phyloP scores from a whole-genome alignment of 2,113 vertebrate species.

The Amphilophus citrinellus region DNA sequence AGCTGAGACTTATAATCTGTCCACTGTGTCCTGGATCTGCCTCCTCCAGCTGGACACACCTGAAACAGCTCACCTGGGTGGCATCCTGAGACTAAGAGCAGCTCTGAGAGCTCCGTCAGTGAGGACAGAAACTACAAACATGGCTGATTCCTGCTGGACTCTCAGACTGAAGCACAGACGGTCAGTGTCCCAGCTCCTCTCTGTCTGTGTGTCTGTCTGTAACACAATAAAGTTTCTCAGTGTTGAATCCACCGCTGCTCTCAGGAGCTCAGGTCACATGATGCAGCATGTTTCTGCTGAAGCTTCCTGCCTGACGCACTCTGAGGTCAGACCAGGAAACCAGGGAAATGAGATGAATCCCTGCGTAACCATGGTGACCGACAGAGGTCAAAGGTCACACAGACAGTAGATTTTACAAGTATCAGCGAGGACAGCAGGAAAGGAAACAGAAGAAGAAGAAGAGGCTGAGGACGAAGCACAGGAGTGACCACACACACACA shows the following conservation, averaged over 20 bases:
- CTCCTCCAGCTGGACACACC: neutral
- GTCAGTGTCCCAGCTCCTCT: rapidly evolving
- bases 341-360: rapidly evolving
- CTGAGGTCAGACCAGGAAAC: neutral
- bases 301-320: neutral
- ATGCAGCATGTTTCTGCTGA: neutral
- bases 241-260: neutral
- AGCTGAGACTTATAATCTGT: rapidly evolving
- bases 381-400: rapidly evolving
- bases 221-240: neutral
- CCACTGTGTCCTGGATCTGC: neutral
- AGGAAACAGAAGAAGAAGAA: neutral
- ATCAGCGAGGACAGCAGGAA: neutral
- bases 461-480: neutral
- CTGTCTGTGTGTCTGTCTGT: neutral
- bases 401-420: neutral
- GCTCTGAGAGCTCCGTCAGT: neutral
- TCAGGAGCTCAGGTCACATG: neutral
- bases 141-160: too few relatives aligned
- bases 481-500: too few relatives aligned
- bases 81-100: neutral
- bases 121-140: neutral
- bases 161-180: too few relatives aligned
- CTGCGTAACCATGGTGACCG: rapidly evolving
- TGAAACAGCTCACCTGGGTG: neutral